phyloP scores from a whole-genome alignment of 2,888 invertebrate species.

The Hemithea aestivaria region DNA sequence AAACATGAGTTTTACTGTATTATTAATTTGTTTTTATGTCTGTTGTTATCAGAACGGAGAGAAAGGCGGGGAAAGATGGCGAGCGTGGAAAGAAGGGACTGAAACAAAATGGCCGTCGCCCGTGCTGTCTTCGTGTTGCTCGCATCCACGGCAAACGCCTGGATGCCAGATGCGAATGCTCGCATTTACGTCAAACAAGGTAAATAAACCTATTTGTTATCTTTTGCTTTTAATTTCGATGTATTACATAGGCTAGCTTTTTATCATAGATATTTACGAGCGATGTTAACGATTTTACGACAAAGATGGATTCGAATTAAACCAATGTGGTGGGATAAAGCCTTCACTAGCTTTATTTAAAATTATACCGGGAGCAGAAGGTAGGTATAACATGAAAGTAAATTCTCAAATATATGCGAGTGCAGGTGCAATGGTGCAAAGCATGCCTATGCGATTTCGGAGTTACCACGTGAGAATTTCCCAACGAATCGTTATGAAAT shows the following conservation, averaged over 20 bases:
- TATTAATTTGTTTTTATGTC: slow-evolving; percentile 3
- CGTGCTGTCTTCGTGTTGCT: slow-evolving; percentile 78
- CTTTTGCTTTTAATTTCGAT: too few relatives aligned
- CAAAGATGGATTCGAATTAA: too few relatives aligned
- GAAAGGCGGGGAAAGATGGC: slow-evolving; percentile 54
- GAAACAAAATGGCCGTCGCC: slow-evolving; percentile 70
- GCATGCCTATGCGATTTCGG: slow-evolving; percentile 33
- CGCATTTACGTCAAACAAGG: slow-evolving; percentile 83
- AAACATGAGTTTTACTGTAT: background rate
- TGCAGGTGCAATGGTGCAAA: slow-evolving; percentile 39
- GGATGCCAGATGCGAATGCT: slow-evolving; percentile 86
- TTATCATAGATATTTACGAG: too few relatives aligned
- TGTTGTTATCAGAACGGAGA: slow-evolving; percentile 55
- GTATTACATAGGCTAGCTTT: too few relatives aligned
- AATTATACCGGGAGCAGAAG: too few relatives aligned
- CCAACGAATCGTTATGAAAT: slow-evolving; percentile 64
- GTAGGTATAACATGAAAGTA: slow-evolving; percentile 6
- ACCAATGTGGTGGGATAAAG: too few relatives aligned
- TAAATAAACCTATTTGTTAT: slow-evolving; percentile 43
- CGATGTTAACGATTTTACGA: too few relatives aligned
- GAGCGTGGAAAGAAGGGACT: slow-evolving; percentile 58
- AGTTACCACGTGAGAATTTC: slow-evolving; percentile 61
- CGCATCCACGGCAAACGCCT: slow-evolving; percentile 80
- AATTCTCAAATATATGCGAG: too few relatives aligned
- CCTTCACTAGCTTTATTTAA: too few relatives aligned